Evolutionary conservation across 2,797 vertebrate species (phyloP), one percentile per base, ranked within the genome.

Genomic region (Pempheris klunzingeri): DNA sequence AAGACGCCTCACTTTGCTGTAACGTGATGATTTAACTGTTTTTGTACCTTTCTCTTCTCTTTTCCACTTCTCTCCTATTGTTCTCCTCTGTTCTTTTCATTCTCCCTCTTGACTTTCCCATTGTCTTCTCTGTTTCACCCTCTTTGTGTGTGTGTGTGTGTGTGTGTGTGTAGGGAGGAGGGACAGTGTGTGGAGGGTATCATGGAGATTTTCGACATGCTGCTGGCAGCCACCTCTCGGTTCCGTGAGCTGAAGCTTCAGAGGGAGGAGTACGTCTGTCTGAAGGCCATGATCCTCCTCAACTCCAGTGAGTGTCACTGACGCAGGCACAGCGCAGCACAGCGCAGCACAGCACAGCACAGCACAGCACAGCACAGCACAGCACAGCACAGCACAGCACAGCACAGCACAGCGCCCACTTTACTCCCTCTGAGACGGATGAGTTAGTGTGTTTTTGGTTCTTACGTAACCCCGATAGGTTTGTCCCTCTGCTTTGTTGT

Each of bases 171-270:
- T 74, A 99, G 98, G 95, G 98, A 99, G 17, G 98, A 99, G 75
- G 97, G 98, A 1, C 97, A 96, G 82, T 99, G 98, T 12, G 98
- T 99, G 38, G 98, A 99, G 93, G 98, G 98, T 69, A 98, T 99
- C 92, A 93, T 98, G 95, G 98, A 99, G 91, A 99, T 99, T 83
- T 99, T 99, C 85, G 98, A 99, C 93, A 98, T 99, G 97, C 95
- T 99, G 39, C 92, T 99, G 87, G 97, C 97, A 2, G 97, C 97
- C 22, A 98, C 97, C 10, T 97, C 98, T 9, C 96, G 98, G 65
- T 97, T 99, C 74, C 94, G 98, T 7, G 98, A 99, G 90, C 92
- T 99, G 85, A 98, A 98, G 72, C 96, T 99, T 32, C 98, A 97
- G 92, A 95, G 97, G 80, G 97, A 97, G 74, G 98, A 99, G 85